Base-by-base conservation (phyloP, 2,888 invertebrate species). In the Cancer borealis region DNA sequence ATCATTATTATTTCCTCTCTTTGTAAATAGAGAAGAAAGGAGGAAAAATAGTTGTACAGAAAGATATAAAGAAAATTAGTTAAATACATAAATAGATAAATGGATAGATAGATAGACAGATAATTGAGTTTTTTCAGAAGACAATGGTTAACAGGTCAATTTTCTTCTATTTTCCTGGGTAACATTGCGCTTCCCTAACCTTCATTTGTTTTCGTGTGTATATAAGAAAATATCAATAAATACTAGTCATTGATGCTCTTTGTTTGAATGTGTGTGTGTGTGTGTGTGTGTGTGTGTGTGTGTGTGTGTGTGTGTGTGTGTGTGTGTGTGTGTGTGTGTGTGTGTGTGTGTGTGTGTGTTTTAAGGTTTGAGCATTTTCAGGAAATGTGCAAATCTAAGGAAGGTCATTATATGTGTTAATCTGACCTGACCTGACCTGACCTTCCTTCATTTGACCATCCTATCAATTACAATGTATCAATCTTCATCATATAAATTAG, bases 251-350 rank as follows among this genome's bases (percentile, higher is more conserved):
- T 45, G n/a, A 6, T 45, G 87, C 14, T 14, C 6, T 21, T 12
- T 10, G 39, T 30, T n/a, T 89, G 39, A n/a, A 14, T 30, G 39
- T 12, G 30, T 30, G 88, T 47, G 79, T 30, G 79, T 30, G 79
- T 30, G 79, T 30, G 79, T 30, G 79, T 30, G 79, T 30, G 79
- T 30, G 79, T 84, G 17, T 84, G 66, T 66, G 66, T 66, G 66
- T 66, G 66, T 66, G 66, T 66, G 66, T 66, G 87, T 87, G 87
- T 87, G 84, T 84, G 84, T 84, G 84, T 84, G 30, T 84, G 84
- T 84, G 54, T 54, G 54, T 54, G 54, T 54, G 54, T 54, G 54
- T 39, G 54, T 54, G 54, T 54, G 54, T 54, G 54, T 54, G 54
- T 54, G 54, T 54, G 54, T 54, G 54, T 39, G 39, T 39, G 39